These are phyloP conservation scores for Cremastinae sp. DNA, from an alignment of 2,888 invertebrate species.

Conservation along the genomic window DNA sequence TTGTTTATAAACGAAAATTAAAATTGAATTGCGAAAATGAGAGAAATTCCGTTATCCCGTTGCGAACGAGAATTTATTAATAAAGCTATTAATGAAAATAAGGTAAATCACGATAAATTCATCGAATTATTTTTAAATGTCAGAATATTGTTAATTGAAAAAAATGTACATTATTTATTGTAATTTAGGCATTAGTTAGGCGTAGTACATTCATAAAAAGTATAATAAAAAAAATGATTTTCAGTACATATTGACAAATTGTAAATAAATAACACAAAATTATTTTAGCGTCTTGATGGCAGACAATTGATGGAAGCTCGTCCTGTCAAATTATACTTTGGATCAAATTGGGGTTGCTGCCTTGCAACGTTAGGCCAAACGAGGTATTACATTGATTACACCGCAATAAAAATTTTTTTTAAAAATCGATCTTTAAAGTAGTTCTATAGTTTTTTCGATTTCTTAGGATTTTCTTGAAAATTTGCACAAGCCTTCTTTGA, in stretches of 20 bases:
- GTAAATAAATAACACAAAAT: constrained; percentile 1
- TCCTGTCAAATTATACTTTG: constrained; percentile 87
- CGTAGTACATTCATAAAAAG: too few relatives aligned
- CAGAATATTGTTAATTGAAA: constrained; percentile 12
- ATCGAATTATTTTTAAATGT: constrained; percentile 18
- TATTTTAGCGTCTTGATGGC: constrained; percentile 89
- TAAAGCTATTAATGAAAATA: constrained; percentile 84
- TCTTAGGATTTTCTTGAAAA: too few relatives aligned
- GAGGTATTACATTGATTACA: constrained; percentile 81
- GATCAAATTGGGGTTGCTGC: constrained; percentile 91
- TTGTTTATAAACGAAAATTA: background rate
- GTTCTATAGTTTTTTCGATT: too few relatives aligned
- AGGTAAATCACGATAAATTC: constrained; percentile 79
- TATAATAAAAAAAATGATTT: too few relatives aligned
- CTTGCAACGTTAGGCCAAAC: constrained; percentile 90
- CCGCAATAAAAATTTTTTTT: too few relatives aligned
- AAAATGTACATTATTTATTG: too few relatives aligned
- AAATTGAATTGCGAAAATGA: constrained; percentile 80
- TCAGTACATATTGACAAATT: too few relatives aligned
- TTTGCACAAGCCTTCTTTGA: too few relatives aligned
- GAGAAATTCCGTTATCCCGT: constrained; percentile 85
- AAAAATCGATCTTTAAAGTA: too few relatives aligned
- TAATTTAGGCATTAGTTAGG: too few relatives aligned
- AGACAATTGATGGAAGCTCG: constrained; percentile 88
- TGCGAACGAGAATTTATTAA: constrained; percentile 87